Conservation (phyloP, 2,797 vertebrate genomes). For the Vipera latastei region DNA sequence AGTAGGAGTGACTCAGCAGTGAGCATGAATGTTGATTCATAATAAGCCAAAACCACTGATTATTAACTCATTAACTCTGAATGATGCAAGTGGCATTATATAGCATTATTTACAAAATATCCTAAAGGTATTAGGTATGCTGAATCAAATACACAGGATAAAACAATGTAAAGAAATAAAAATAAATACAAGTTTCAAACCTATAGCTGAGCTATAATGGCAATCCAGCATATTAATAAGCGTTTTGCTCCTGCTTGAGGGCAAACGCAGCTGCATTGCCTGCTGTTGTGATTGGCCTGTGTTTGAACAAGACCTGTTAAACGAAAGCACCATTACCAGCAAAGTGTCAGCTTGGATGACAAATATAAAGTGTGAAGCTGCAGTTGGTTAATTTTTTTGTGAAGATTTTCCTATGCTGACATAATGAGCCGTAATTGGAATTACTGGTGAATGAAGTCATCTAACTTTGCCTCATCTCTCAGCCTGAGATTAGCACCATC, state of each 20-base stretch:
- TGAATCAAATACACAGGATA: too few species aligned
- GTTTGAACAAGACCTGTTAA: background rate
- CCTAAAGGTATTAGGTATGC: too few species aligned
- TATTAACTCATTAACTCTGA: background rate
- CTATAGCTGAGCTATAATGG: background rate
- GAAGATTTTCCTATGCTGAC: background rate
- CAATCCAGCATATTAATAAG: background rate
- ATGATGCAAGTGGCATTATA: background rate
- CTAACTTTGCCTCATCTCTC: constrained; percentile 17
- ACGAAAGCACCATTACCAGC: background rate
- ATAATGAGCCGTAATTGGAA: constrained; percentile 25
- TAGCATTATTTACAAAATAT: background rate
- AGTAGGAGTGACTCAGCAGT: background rate
- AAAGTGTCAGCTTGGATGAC: background rate
- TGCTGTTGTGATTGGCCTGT: background rate
- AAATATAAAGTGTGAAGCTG: background rate
- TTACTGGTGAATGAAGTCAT: constrained; percentile 27
- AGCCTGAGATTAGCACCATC: constrained; percentile 47
- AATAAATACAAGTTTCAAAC: background rate
- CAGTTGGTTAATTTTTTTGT: constrained; percentile 12
- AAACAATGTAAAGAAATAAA: background rate
- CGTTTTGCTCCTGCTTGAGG: background rate
- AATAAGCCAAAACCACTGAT: background rate
- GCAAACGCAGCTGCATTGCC: background rate
- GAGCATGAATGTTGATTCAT: background rate